Base-by-base conservation (phyloP, 2,113 vertebrate genomes). In the Psittacula cyanocephala region DNA sequence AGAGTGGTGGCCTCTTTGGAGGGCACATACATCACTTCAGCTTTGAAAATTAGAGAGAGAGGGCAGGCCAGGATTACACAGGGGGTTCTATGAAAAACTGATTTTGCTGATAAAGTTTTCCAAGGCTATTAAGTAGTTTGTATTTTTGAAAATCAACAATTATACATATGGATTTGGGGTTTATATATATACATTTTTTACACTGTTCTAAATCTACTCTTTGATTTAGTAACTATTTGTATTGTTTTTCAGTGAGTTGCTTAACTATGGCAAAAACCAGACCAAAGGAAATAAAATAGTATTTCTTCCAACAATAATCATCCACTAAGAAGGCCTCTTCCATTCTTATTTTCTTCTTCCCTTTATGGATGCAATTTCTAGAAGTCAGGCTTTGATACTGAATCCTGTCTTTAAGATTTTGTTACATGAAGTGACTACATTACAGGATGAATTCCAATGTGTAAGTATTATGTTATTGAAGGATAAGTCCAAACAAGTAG, bases 81-180 rank as follows among this genome's bases (percentile, higher is more conserved):
- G 49, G 27, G 47, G 4, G 2, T 5, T 63, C 13, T 23, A 20
- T 11, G 28, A 84, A 28, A 81, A 86, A 31, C 17, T 77, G 11
- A 17, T 46, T 94, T 91, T 86, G 39, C 55, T 46, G 20, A 9
- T 33, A 12, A 17, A 65, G 20, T 47, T 39, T 80, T 50, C 46
- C 3, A 74, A 86, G 22, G 4, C 18, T 77, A 8, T 39, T 60
- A 35, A 52, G 17, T 63, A 63, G 28, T 11, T 63, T 81, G 11
- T 4, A 19, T 70, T 75, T 86, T 85, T 63, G 7, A 59, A 92
- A 86, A 68, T 28, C 39, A 80, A 23, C 4, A 37, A 14, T 39
- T 62, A 1, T 1, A 6, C 0, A 0, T 62, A 17, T 5, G 6
- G 22, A 31, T 75, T 86, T 84, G n/a, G 10, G 18, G 25, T 28